Base-by-base conservation (phyloP, 2,888 invertebrate genomes). In the Parasteatoda lunata region DNA sequence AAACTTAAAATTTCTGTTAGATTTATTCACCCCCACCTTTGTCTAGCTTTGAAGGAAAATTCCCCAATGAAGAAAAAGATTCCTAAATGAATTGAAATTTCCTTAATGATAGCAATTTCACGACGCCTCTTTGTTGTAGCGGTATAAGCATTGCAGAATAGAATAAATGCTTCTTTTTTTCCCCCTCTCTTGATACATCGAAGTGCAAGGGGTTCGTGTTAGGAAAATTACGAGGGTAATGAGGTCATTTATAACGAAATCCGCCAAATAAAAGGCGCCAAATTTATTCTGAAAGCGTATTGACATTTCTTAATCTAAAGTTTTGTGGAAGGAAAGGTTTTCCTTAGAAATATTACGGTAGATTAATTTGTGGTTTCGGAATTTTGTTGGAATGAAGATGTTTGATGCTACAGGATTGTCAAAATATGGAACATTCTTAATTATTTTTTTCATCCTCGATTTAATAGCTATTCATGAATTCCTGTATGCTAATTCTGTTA, bases 101-200 rank as follows among this genome's bases (percentile, higher is more conserved):
- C n/a, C 59, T 59, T 59, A 59, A 59, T 59, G 59, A 59, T 59
- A 59, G 59, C 59, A 59, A 59, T 59, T 59, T 4, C 59, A n/a
- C 59, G 59, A 11, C 59, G 59, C 59, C 59, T 59, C n/a, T 13
- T 59, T 59, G 59, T 59, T 59, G 59, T 59, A 59, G 13, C n/a
- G 59, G 59, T n/a, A 59, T 59, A 11, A 59, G 59, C 59, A 59
- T 9, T 59, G 59, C 59, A 9, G 13, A 9, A 7, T 9, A 59
- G 59, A 9, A 59, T 13, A n/a, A 59, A 4, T 59, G 4, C 59
- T 59, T 30, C 30, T 30, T 30, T 30, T 30, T 30, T 59, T 59
- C 59, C n/a, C 54, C 13, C 4, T 54, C n/a, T 7, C n/a, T 59
- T 59, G 59, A 59, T 59, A 59, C n/a, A n/a, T 59, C 11, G 4